Conservation (phyloP, 2,797 vertebrate species). For the Diplodus sargus region DNA sequence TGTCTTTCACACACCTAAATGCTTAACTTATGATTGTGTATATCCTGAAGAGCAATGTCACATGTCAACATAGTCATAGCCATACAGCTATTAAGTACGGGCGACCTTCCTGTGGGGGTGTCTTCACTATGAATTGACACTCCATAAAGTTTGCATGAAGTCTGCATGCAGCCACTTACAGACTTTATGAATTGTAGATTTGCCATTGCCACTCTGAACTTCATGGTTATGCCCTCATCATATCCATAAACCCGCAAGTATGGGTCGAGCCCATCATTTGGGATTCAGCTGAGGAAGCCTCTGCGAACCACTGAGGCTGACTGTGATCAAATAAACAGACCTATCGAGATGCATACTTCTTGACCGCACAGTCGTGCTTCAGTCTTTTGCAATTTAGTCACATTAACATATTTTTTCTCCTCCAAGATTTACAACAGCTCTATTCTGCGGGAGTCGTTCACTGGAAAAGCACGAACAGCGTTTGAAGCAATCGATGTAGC, state of each 20-base stretch:
- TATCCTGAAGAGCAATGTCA: neutral
- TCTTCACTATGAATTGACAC: neutral
- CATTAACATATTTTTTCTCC: neutral
- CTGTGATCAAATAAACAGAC: constrained; percentile 7
- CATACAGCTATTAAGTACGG: neutral
- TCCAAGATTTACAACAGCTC: neutral
- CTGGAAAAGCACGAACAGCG: neutral
- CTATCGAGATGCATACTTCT: neutral
- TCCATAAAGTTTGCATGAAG: neutral
- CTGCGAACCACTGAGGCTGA: neutral
- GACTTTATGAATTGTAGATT: neutral
- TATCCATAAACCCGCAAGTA: neutral
- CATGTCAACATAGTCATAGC: no score
- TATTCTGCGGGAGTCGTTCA: neutral
- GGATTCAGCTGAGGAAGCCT: neutral
- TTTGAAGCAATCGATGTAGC: constrained; percentile 4
- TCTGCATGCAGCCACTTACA: neutral
- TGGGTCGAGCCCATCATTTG: neutral
- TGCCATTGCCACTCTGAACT: neutral
- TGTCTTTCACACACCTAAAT: neutral
- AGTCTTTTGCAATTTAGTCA: neutral
- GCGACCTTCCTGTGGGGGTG: neutral
- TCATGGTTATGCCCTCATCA: neutral
- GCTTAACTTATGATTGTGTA: neutral
- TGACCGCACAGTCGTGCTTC: neutral